These are phyloP conservation scores for Bombyx mandarina DNA, from an alignment of 1,140 invertebrate genomes.

Conservation along the genomic window DNA sequence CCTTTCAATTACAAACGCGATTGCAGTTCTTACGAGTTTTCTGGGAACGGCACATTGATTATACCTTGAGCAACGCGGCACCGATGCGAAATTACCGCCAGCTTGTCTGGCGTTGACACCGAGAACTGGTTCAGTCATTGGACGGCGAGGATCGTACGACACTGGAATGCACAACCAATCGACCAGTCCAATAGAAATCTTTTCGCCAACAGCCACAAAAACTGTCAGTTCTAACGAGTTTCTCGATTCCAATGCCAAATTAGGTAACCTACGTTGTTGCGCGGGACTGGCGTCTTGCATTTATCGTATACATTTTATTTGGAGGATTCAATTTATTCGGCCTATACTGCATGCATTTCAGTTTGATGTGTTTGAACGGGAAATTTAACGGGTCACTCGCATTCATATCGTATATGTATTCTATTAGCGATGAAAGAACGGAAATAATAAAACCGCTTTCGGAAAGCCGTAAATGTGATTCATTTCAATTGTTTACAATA, in stretches of 20 bases:
- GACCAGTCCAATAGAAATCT: conserved; percentile 47
- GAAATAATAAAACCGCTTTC: conserved; percentile 35
- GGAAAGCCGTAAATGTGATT: conserved; percentile 10
- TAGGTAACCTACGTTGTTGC: conserved; percentile 30
- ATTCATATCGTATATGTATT: conserved; percentile 24
- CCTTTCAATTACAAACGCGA: too few relatives aligned
- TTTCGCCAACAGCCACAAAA: conserved; percentile 32
- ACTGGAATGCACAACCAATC: conserved; percentile 32
- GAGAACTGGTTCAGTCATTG: conserved; percentile 31
- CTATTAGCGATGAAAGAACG: conserved; percentile 21
- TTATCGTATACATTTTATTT: conserved; percentile 14
- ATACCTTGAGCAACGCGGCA: conserved; percentile 15
- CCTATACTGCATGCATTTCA: conserved; percentile 12
- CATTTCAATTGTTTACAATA: too few relatives aligned
- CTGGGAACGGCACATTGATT: conserved; percentile 22
- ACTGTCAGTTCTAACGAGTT: conserved; percentile 51
- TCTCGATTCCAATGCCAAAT: conserved; percentile 54
- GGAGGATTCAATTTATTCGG: conserved; percentile 4
- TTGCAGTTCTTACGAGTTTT: conserved; percentile 11
- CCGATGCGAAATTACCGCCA: conserved; percentile 24
- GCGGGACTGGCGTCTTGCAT: conserved; percentile 12
- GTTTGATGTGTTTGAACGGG: conserved; percentile 24
- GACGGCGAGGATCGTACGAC: conserved; percentile 28
- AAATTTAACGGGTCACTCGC: conserved; percentile 29
- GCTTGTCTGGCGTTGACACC: conserved; percentile 31